Evolutionary conservation across 1,140 invertebrate genomes (phyloP), one percentile per base, ranked within the genome.

Genomic region (Monomorium pharaonis): DNA sequence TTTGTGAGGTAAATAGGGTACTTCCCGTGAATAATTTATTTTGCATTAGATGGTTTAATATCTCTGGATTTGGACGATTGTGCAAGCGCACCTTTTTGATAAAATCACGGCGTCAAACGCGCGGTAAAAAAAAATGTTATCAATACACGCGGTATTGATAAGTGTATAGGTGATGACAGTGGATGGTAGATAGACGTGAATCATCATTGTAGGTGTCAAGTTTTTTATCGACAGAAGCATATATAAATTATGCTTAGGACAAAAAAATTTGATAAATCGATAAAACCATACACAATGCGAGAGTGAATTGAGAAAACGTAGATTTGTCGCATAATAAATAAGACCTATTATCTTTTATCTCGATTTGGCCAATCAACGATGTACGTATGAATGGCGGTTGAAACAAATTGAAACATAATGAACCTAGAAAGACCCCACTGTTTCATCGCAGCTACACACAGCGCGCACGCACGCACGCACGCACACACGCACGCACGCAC

Each of bases 231-330:
- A 60, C 37, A 24, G 14, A 21, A 0, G 16, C 42, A 18, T 18
- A 58, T 44, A 60, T 62, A 30, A 37, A 77, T 49, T 21, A 12
- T 4, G 16, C 27, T 77, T n/a, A n/a, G 42, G 6, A 7, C 0
- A 67, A 77, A 77, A 42, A 76, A 60, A 62, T 62, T 62, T 18
- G 27, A 77, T n/a, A 77, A 63, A 47, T 47, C 27, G 42, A 77
- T 77, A 62, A 24, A 62, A 47, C 37, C 16, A 75, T 56, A 18
- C 27, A 3, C 14, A 60, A 27, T 27, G 1, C 0, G n/a, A 30
- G 16, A 0, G 2, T 6, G 1, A 60, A 30, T 60, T 60, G 27
- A 30, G 2, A 60, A 30, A 60, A 60, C 30, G 16, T 60, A 30
- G 58, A 60, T 2, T 2, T 4, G 14, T 30, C 21, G 1, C 27